phyloP scores from a whole-genome alignment of 1,140 invertebrate species.

The Oryctes rhinoceros region DNA sequence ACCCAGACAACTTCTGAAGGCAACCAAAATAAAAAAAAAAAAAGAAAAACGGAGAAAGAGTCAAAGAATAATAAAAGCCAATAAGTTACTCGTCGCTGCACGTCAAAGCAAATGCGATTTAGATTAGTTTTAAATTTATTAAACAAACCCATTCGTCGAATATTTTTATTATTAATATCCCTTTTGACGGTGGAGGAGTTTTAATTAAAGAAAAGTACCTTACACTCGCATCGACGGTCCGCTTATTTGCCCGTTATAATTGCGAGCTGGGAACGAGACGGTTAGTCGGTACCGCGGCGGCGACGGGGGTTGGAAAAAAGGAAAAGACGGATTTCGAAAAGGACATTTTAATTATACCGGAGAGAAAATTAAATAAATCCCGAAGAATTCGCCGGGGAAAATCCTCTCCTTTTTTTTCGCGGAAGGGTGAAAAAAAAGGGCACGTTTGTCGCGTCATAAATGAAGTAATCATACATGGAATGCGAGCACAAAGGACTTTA shows the following conservation, averaged over 20 bases:
- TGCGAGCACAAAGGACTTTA: not conserved
- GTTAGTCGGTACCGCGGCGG: not conserved
- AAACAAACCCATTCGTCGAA: slow-evolving; percentile 42
- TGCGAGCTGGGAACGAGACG: not conserved
- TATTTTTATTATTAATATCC: slow-evolving; percentile 38
- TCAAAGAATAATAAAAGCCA: slow-evolving; percentile 44
- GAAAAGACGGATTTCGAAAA: slow-evolving; percentile 32
- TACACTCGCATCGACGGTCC: slow-evolving; percentile 2
- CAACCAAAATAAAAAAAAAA: slow-evolving; percentile 5
- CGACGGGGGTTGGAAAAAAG: not conserved
- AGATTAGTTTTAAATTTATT: slow-evolving; percentile 47
- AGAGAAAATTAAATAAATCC: slow-evolving; percentile 38
- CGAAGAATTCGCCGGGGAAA: slow-evolving; percentile 1
- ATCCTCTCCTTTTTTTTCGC: not conserved
- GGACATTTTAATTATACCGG: slow-evolving; percentile 34
- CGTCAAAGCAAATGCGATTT: slow-evolving; percentile 46
- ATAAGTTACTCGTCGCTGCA: slow-evolving; percentile 43
- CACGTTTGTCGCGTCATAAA: not conserved
- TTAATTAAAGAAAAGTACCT: slow-evolving; percentile 39
- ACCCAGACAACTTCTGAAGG: slow-evolving; percentile 29
- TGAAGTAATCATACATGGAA: slow-evolving; percentile 11
- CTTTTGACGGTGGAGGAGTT: slow-evolving; percentile 34
- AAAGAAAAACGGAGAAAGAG: slow-evolving; percentile 28
- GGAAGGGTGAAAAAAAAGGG: slow-evolving; percentile 8
- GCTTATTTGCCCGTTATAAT: slow-evolving; percentile 34